Base-by-base conservation (phyloP, 2,113 vertebrate species). In the Chamaetylas fuelleborni region DNA sequence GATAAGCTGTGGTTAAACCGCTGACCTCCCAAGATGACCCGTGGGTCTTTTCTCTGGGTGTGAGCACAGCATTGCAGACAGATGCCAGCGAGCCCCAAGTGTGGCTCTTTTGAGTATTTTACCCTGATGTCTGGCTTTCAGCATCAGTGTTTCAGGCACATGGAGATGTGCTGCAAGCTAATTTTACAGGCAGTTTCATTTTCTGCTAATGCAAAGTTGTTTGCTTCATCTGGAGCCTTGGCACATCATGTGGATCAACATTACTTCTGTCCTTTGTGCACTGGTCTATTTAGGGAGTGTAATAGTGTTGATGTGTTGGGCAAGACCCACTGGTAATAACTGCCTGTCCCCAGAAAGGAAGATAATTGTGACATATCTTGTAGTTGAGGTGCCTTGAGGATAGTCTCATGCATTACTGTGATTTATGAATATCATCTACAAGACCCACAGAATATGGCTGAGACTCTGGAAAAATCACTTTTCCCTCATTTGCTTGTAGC, bases 351-450 rank as follows among this genome's bases (percentile, higher is more conserved):
- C 94, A 95, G 61, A 95, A 95, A 95, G 94, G 93, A 95, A 96
- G 89, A 84, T 84, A 95, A 89, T 95, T 97, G 96, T 93, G 95
- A 95, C 94, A 96, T 95, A 95, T 91, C 86, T 95, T 89, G 77
- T 81, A 94, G 81, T 9, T 67, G 73, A 93, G 76, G 79, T 88
- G 64, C 80, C 85, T 92, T 90, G 71, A 96, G 93, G 90, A 85
- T 80, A 94, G 70, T 50, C 88, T 92, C 33, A 88, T 57, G 73
- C 31, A 38, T 81, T 87, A 65, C 45, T 69, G 12, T 89, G 77
- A 87, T 91, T 96, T 95, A 92, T 61, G 67, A 89, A 81, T 81
- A 95, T 79, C 48, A 72, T 89, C 38, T 85, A 65, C 25, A 74
- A 81, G 51, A 78, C 34, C 60, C 83, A 74, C 42, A 86, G 86